phyloP scores from a whole-genome alignment of 2,797 vertebrate species.

The Manis pentadactyla region DNA sequence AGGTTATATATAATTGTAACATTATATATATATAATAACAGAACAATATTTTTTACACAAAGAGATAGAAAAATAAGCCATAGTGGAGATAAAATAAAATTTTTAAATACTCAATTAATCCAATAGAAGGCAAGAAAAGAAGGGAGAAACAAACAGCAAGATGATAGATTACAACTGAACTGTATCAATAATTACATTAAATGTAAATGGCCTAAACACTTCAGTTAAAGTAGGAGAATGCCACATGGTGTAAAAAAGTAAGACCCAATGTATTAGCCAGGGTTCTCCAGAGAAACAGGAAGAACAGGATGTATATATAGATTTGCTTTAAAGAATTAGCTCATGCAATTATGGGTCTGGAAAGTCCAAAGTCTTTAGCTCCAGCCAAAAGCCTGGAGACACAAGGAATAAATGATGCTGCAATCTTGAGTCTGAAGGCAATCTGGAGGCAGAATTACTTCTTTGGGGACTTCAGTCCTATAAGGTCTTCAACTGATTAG shows the following conservation, averaged over 20 bases:
- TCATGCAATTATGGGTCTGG: not conserved
- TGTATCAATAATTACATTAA: slow-evolving; percentile 10
- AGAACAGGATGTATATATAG: not conserved
- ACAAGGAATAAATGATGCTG: not conserved
- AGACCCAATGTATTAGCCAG: not conserved
- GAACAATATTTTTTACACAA: not conserved
- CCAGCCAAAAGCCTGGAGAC: not conserved
- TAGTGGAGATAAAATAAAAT: not conserved
- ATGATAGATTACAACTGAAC: not conserved
- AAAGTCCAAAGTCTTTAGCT: not conserved
- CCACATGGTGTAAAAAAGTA: not conserved
- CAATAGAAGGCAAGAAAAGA: not conserved
- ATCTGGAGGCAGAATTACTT: not conserved
- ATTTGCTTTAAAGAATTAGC: not conserved
- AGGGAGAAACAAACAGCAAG: not conserved
- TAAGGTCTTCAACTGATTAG: not conserved
- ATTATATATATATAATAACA: not conserved
- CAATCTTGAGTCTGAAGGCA: not conserved
- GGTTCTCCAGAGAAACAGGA: not conserved
- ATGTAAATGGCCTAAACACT: slow-evolving; percentile 41
- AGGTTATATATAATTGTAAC: too few species aligned
- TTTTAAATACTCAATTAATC: not conserved
- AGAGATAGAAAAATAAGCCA: not conserved
- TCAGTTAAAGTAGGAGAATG: not conserved
- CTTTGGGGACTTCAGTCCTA: not conserved